phyloP scores from a whole-genome alignment of 2,888 invertebrate genomes.

The Stegophylla sp. region DNA sequence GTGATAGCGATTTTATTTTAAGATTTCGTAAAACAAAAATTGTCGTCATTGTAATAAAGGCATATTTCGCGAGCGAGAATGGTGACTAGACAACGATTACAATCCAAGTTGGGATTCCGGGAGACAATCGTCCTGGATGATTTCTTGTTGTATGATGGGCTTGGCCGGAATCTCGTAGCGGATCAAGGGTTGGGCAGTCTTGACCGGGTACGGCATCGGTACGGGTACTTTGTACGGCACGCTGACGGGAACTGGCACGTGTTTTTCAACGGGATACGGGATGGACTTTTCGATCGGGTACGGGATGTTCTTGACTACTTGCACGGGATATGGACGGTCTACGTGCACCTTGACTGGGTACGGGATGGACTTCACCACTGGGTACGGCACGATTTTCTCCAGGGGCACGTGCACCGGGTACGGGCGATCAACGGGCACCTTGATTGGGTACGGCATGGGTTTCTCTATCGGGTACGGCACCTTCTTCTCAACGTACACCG shows the following conservation, averaged over 20 bases:
- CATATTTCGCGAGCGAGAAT: too few species aligned
- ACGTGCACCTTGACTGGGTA: slow-evolving; percentile 74
- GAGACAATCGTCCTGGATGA: too few species aligned
- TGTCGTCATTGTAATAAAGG: too few species aligned
- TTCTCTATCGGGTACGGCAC: slow-evolving; percentile 62
- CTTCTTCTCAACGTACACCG: slow-evolving; percentile 62
- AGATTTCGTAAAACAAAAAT: too few species aligned
- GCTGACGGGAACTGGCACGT: slow-evolving; percentile 72
- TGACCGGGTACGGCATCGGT: slow-evolving; percentile 61
- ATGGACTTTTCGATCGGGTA: slow-evolving; percentile 76
- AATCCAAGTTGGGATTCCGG: too few species aligned
- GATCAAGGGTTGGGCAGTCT: slow-evolving; percentile 21
- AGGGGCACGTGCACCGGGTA: slow-evolving; percentile 67
- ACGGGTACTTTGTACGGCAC: slow-evolving; percentile 67
- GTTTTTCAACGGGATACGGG: slow-evolving; percentile 78
- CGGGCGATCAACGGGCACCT: slow-evolving; percentile 70
- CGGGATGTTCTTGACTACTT: slow-evolving; percentile 79
- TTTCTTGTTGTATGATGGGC: slow-evolving; percentile 42
- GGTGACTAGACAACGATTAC: too few species aligned
- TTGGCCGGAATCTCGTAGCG: slow-evolving; percentile 20
- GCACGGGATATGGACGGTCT: slow-evolving; percentile 66
- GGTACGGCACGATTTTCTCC: slow-evolving; percentile 74
- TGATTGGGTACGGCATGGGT: slow-evolving; percentile 70
- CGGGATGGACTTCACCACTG: slow-evolving; percentile 66
- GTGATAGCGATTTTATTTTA: too few species aligned